phyloP scores from a whole-genome alignment of 2,888 invertebrate genomes.

The Eupithecia vulgata region DNA sequence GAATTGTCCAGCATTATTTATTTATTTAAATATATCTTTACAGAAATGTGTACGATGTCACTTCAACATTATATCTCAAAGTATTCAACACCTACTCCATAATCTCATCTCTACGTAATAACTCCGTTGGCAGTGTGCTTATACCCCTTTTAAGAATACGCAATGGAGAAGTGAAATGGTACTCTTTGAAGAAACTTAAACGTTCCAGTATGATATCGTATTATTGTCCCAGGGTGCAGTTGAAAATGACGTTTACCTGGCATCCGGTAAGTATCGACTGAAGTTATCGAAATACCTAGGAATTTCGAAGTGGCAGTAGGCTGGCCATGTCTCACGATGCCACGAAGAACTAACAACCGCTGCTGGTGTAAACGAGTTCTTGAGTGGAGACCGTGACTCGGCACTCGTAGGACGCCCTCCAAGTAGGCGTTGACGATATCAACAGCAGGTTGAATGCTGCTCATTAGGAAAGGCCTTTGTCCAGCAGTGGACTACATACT shows the following conservation, averaged over 20 bases:
- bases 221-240: conserved; percentile 64
- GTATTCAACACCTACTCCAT: conserved; percentile 63
- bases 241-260: conserved; percentile 70
- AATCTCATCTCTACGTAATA: conserved; percentile 54
- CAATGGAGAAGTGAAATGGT: conserved; percentile 68
- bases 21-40: conserved; percentile 38
- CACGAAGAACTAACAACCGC: background rate
- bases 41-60: conserved; percentile 73
- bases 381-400: background rate
- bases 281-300: background rate
- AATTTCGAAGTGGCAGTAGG: too few relatives aligned
- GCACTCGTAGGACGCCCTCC: background rate
- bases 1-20: too few relatives aligned
- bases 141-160: conserved; percentile 69
- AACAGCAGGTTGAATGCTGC: background rate
- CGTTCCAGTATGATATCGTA: conserved; percentile 67
- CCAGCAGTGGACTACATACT: background rate
- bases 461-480: background rate
- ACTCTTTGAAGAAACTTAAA: conserved; percentile 69
- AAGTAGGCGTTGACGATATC: background rate
- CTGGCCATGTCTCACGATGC: too few relatives aligned
- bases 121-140: conserved; percentile 66
- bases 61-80: conserved; percentile 69
- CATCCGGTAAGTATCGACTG: conserved; percentile 70
- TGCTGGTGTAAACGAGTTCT: background rate